phyloP scores from a whole-genome alignment of 2,113 vertebrate species.

The Microcebus lehilahytsara region DNA sequence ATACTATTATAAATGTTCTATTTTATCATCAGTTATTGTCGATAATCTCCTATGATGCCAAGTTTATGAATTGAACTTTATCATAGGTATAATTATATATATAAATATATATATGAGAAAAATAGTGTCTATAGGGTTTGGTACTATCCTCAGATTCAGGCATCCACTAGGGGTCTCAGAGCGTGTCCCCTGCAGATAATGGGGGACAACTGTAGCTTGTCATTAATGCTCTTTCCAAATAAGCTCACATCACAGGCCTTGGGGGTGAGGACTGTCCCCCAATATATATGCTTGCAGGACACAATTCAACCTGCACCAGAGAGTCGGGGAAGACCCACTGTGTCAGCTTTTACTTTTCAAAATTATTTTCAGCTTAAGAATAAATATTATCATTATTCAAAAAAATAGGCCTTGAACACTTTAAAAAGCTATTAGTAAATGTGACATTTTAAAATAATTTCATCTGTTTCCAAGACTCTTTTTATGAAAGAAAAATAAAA shows the following conservation, averaged over 20 bases:
- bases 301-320: neutral
- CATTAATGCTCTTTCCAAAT: too few species aligned
- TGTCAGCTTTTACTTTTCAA: neutral
- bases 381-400: too few species aligned
- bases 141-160: neutral
- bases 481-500: neutral
- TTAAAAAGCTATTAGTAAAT: neutral
- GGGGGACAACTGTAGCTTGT: neutral
- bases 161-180: neutral
- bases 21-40: neutral
- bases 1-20: neutral
- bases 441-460: neutral
- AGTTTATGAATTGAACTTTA: neutral
- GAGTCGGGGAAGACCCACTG: too few species aligned
- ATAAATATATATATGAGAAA: neutral
- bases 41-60: neutral
- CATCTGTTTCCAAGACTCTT: neutral
- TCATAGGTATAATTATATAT: neutral
- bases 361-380: neutral
- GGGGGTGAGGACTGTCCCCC: too few species aligned
- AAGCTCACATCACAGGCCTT: fast-evolving
- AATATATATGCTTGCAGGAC: fast-evolving
- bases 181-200: neutral
- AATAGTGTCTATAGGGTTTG: neutral
- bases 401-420: neutral